These are phyloP conservation scores for Ecliptopera silaceata DNA, from an alignment of 2,888 invertebrate genomes.

Conservation along the genomic window DNA sequence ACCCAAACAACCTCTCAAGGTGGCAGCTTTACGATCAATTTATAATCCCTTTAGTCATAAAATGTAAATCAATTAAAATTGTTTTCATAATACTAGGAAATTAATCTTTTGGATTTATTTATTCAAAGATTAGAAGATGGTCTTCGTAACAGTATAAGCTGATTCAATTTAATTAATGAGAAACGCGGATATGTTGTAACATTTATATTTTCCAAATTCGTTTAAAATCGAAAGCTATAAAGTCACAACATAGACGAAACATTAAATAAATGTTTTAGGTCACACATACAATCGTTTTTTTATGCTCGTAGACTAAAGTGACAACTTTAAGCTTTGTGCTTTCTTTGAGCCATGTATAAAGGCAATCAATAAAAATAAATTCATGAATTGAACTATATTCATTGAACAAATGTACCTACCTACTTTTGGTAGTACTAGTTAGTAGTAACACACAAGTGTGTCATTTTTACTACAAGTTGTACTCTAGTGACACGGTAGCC, in stretches of 20 bases:
- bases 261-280: too few relatives aligned
- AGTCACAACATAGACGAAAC: background rate
- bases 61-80: conserved; percentile 38
- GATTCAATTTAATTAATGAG: conserved; percentile 27
- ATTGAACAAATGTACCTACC: too few relatives aligned
- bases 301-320: too few relatives aligned
- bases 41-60: conserved; percentile 29
- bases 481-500: too few relatives aligned
- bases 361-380: too few relatives aligned
- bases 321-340: too few relatives aligned
- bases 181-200: conserved; percentile 25
- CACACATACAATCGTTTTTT: too few relatives aligned
- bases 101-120: conserved; percentile 33
- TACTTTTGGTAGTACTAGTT: too few relatives aligned
- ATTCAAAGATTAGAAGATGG: conserved; percentile 37
- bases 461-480: too few relatives aligned
- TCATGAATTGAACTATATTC: too few relatives aligned
- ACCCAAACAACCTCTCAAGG: conserved; percentile 15
- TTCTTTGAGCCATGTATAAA: too few relatives aligned
- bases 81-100: conserved; percentile 28
- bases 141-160: conserved; percentile 22
- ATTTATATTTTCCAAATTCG: conserved; percentile 1
- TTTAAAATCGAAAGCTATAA: background rate
- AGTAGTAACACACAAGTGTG: too few relatives aligned
- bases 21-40: conserved; percentile 17